Evolutionary conservation across 1,140 invertebrate species (phyloP), one percentile per base, ranked within the genome.

Genomic region (Holotrichia oblita): DNA sequence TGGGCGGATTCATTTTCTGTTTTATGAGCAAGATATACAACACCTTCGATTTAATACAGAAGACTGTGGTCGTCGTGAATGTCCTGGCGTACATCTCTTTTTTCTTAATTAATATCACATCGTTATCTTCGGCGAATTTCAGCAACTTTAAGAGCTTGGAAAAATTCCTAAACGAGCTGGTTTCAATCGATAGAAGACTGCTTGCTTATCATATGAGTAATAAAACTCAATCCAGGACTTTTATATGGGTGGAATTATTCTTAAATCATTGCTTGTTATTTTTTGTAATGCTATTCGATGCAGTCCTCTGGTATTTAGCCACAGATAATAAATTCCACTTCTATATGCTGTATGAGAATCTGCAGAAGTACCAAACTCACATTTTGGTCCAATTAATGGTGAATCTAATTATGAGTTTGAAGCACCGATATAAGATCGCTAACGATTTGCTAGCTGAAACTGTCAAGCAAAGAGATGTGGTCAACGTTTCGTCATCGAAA

Each of bases 1-100:
- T 74, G 9, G 17, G n/a, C n/a, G 73, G 73, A 3, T 74, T 44
- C 34, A 17, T 74, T 3, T 6, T 20, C 9, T 20, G 73, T 14
- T 69, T 74, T 34, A 20, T 74, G 14, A 20, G 24, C n/a, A 74
- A 74, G 34, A 74, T 74, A n/a, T 74, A 69, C 22, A 69, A 34
- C 61, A 17, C 41, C 6, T 74, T 40, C 34, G 22, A 72, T 12
- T 34, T 40, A n/a, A 34, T 74, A 1, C 40, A 40, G 6, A 44
- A 44, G 0, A 74, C 73, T 14, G 41, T 74, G 34, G n/a, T 41
- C 0, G 41, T 44, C 6, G 41, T 74, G 14, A 42, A 74, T n/a
- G 4, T 41, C n/a, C n/a, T 74, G n/a, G 40, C 73, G 6, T 74
- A 74, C 41, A 20, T 74, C 40, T 41, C 73, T 0, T 74, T 41